Evolutionary conservation across 1,140 invertebrate genomes (phyloP).

Genomic region (Dinothrombium tinctorium): DNA sequence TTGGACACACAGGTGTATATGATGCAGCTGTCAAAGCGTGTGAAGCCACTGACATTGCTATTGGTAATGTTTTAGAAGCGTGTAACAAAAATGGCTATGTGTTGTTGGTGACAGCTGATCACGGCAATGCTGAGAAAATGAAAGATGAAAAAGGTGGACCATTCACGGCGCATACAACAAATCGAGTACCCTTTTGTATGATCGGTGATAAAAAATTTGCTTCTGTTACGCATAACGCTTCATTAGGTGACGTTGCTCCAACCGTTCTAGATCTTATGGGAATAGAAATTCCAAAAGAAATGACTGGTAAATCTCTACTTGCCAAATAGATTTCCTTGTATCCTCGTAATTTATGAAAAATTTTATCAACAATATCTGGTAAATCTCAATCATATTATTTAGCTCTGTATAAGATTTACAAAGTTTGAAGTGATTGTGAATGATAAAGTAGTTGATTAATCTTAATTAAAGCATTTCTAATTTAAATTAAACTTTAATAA

Average conservation of each 20-base stretch:
- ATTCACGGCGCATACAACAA: constrained; percentile 25
- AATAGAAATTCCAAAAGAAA: constrained; percentile 22
- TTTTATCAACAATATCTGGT: too few relatives aligned
- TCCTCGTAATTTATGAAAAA: too few relatives aligned
- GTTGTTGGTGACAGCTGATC: constrained; percentile 25
- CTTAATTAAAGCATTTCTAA: too few relatives aligned
- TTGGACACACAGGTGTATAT: constrained; percentile 26
- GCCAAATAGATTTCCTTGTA: constrained; percentile 2
- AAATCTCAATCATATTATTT: too few relatives aligned
- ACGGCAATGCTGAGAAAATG: constrained; percentile 27
- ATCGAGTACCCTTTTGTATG: constrained; percentile 19
- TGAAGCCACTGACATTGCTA: constrained; percentile 22
- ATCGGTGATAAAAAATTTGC: constrained; percentile 15
- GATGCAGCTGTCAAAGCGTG: constrained; percentile 24
- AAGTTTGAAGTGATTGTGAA: too few relatives aligned
- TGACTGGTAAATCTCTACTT: constrained; percentile 22
- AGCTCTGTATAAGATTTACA: too few relatives aligned
- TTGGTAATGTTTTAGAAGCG: constrained; percentile 20
- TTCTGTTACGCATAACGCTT: constrained; percentile 16
- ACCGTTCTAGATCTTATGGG: constrained; percentile 23
- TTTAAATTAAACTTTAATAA: too few relatives aligned
- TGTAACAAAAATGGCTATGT: constrained; percentile 22
- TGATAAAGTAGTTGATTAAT: too few relatives aligned
- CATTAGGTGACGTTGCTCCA: constrained; percentile 26
- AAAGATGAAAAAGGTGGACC: constrained; percentile 23